Percentiles rank a stretch among this genome's conserved stretches.
Evolutionary conservation across 2,888 invertebrate genomes (phyloP).

Genomic region (Tillus elongatus): DNA sequence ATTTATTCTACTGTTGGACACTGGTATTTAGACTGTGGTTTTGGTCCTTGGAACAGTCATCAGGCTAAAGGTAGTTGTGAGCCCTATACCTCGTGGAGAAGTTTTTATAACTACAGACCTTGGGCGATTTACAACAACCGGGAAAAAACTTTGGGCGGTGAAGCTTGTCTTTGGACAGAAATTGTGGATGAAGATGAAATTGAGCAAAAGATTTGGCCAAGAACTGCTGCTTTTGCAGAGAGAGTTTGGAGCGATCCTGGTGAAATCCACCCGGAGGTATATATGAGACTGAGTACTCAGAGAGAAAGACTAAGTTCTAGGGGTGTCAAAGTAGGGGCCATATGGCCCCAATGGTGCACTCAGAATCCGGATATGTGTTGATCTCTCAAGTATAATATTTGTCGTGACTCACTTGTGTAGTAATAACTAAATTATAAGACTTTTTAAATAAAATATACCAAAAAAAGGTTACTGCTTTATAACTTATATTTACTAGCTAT

Average conservation of each 20-base stretch:
- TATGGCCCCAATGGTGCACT: constrained; percentile 69
- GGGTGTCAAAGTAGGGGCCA: constrained; percentile 55
- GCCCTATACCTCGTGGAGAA: constrained; percentile 77
- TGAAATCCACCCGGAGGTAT: constrained; percentile 46
- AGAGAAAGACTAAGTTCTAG: constrained; percentile 51
- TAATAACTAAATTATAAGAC: too few relatives aligned
- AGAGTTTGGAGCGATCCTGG: constrained; percentile 58
- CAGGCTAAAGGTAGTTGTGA: constrained; percentile 68
- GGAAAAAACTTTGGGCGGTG: constrained; percentile 54
- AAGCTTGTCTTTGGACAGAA: constrained; percentile 76
- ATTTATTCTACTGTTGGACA: constrained; percentile 75
- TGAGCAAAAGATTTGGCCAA: constrained; percentile 73
- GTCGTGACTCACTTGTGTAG: background rate
- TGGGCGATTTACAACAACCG: constrained; percentile 47
- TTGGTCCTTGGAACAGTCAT: constrained; percentile 69
- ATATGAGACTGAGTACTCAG: constrained; percentile 55
- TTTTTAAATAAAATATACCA: too few relatives aligned
- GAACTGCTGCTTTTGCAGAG: constrained; percentile 69
- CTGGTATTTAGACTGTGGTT: constrained; percentile 80
- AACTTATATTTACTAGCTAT: too few relatives aligned
- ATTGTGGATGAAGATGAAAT: constrained; percentile 62
- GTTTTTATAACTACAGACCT: constrained; percentile 69
- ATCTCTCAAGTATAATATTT: background rate
- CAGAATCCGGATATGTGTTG: constrained; percentile 58
- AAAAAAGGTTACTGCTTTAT: too few relatives aligned